Evolutionary conservation across 2,113 vertebrate genomes (phyloP).

Genomic region (Neopipo cinnamomea): DNA sequence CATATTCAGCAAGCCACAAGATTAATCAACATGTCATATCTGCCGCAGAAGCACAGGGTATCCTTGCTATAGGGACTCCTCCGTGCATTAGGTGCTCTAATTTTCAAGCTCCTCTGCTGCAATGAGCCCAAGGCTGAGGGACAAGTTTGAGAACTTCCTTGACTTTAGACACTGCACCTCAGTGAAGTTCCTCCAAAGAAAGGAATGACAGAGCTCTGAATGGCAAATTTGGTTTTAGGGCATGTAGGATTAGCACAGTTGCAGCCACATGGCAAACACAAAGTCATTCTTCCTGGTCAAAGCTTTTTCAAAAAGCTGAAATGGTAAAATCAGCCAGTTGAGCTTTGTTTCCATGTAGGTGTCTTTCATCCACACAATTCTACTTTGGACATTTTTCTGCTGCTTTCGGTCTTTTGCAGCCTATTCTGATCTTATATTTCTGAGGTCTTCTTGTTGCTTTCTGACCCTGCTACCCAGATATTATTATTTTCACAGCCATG

Average conservation of each 20-base stretch:
- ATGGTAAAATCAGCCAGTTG: not conserved
- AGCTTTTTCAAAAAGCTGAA: not conserved
- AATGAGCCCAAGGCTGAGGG: not conserved
- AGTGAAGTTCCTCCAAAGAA: not conserved
- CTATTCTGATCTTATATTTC: not conserved
- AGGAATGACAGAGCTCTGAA: not conserved
- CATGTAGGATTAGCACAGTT: not conserved
- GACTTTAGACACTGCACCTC: not conserved
- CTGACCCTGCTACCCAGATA: not conserved
- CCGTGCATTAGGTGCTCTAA: not conserved
- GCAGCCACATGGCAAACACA: not conserved
- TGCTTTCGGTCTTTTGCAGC: not conserved
- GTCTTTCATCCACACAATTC: not conserved
- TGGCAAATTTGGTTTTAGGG: not conserved
- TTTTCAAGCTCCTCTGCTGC: not conserved
- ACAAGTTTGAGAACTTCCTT: not conserved
- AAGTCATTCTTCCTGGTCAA: not conserved
- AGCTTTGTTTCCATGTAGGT: not conserved
- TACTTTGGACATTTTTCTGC: not conserved
- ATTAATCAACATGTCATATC: not conserved
- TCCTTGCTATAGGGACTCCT: not conserved
- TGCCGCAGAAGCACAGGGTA: not conserved
- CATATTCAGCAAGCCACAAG: not conserved
- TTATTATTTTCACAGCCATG: not conserved
- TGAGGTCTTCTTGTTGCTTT: not conserved